These are phyloP conservation scores for Xestia ashworthii DNA, from an alignment of 2,888 invertebrate genomes.

Conservation along the genomic window DNA sequence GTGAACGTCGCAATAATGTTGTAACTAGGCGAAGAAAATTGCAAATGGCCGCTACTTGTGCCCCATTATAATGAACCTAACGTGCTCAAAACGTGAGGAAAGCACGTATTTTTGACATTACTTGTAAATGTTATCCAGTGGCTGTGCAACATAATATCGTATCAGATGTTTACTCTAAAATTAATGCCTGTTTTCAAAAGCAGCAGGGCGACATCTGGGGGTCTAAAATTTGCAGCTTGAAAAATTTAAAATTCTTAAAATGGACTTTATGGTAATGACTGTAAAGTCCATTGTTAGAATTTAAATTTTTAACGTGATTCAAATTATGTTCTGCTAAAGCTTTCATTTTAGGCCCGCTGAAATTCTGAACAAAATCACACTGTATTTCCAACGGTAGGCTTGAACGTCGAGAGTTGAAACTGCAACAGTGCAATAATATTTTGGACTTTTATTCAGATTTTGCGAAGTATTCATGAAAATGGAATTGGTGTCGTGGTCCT, in stretches of 20 bases:
- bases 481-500: neutral
- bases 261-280: too few species aligned
- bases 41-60: constrained; percentile 39
- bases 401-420: neutral
- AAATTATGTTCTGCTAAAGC: too few species aligned
- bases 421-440: neutral
- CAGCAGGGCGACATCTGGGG: neutral
- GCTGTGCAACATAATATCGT: constrained; percentile 19
- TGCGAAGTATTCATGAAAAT: neutral
- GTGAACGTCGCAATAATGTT: constrained; percentile 16
- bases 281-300: too few species aligned
- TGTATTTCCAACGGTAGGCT: neutral
- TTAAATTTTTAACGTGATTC: too few species aligned
- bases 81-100: constrained; percentile 33
- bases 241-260: too few species aligned
- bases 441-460: neutral
- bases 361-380: neutral
- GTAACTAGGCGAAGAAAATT: constrained; percentile 45
- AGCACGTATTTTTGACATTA: constrained; percentile 38
- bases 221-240: too few species aligned
- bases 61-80: constrained; percentile 15
- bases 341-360: neutral
- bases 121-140: neutral
- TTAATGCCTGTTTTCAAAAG: neutral
- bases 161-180: constrained; percentile 8